phyloP scores from a whole-genome alignment of 2,888 invertebrate species.

The Anthophora plumipes region DNA sequence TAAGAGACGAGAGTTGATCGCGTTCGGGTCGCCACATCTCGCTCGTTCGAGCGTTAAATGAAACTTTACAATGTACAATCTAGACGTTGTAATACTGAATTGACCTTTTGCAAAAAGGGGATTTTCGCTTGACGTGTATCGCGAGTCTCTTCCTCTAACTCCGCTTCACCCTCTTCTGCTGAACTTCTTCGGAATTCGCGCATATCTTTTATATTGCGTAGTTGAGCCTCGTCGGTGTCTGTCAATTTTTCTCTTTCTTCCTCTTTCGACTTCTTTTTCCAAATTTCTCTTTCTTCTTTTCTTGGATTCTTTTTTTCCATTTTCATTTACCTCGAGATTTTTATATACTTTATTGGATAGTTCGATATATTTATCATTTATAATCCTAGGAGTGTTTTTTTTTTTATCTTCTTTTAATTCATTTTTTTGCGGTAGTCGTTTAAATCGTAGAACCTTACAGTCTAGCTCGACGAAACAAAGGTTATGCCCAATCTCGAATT shows the following conservation, averaged over 20 bases:
- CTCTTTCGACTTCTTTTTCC: neutral
- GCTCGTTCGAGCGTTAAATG: conserved; percentile 35
- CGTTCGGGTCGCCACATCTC: neutral
- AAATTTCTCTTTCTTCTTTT: neutral
- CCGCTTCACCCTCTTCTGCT: neutral
- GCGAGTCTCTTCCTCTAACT: conserved; percentile 11
- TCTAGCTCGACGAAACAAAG: conserved; percentile 43
- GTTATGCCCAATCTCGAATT: conserved; percentile 25
- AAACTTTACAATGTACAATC: conserved; percentile 32
- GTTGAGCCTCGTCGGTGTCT: conserved; percentile 49
- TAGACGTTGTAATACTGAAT: conserved; percentile 50
- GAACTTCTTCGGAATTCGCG: neutral
- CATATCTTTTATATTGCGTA: conserved; percentile 32
- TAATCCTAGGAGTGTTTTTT: conserved; percentile 35
- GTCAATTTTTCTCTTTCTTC: conserved; percentile 16
- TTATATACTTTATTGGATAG: conserved; percentile 39
- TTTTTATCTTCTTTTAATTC: neutral
- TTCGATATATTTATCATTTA: conserved; percentile 19
- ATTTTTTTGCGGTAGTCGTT: neutral
- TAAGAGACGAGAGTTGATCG: neutral
- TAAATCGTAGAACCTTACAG: conserved; percentile 39
- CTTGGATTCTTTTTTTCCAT: neutral
- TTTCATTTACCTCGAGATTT: conserved; percentile 28
- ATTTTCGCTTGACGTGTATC: conserved; percentile 20
- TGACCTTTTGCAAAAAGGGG: conserved; percentile 42